These are phyloP conservation scores for Ypsolopha sequella DNA, from an alignment of 2,888 invertebrate species.

Conservation along the genomic window DNA sequence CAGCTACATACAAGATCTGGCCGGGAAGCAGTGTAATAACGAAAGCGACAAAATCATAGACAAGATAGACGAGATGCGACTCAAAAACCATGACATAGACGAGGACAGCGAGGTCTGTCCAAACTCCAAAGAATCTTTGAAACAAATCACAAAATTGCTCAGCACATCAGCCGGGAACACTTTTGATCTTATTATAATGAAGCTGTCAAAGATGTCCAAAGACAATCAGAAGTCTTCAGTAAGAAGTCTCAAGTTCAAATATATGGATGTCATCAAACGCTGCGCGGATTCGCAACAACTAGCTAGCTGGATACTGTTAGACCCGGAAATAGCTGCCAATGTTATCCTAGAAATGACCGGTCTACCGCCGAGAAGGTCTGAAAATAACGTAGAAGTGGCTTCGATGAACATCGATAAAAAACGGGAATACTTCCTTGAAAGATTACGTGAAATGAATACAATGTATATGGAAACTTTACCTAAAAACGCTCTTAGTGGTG, in stretches of 20 bases:
- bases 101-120: constrained; percentile 28
- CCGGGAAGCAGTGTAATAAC: constrained; percentile 28
- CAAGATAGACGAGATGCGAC: constrained; percentile 36
- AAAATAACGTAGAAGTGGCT: constrained; percentile 24
- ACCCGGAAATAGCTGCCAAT: constrained; percentile 43
- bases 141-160: constrained; percentile 38
- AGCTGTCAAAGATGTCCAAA: constrained; percentile 38
- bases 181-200: constrained; percentile 49
- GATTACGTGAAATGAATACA: constrained; percentile 41
- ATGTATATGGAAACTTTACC: constrained; percentile 49
- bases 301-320: constrained; percentile 37
- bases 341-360: constrained; percentile 50
- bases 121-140: constrained; percentile 35
- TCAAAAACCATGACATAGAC: constrained; percentile 25
- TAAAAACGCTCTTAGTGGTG: constrained; percentile 38
- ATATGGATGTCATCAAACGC: constrained; percentile 42
- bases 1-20: constrained; percentile 44
- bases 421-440: constrained; percentile 40
- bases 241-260: constrained; percentile 48
- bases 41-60: constrained; percentile 40
- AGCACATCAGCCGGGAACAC: constrained; percentile 43
- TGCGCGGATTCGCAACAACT: constrained; percentile 47
- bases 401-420: constrained; percentile 32
- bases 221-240: constrained; percentile 43
- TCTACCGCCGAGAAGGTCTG: constrained; percentile 30